Percentiles rank a stretch among this genome's conserved stretches.
Conservation (phyloP, 2,797 vertebrate species). For the Oreochromis mossambicus region DNA sequence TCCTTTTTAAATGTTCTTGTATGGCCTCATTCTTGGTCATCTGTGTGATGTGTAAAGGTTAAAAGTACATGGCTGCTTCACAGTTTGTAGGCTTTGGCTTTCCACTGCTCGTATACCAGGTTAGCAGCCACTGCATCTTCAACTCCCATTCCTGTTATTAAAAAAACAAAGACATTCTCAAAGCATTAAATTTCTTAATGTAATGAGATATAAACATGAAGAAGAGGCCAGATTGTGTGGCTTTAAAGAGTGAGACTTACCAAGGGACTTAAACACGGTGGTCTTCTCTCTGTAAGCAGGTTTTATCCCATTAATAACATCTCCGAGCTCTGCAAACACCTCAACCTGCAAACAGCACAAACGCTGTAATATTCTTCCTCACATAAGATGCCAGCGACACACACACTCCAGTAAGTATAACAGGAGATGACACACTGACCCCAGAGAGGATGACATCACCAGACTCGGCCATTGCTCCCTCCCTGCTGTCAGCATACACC, state of each 20-base stretch:
- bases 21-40: neutral
- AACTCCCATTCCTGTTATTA: constrained; percentile 85
- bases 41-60: neutral
- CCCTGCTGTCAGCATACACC: constrained; percentile 88
- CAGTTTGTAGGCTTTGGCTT: constrained; percentile 38
- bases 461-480: constrained; percentile 84
- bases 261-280: constrained; percentile 94
- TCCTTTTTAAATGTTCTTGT: neutral
- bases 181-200: neutral
- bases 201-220: neutral
- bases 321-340: constrained; percentile 92
- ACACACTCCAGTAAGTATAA: neutral
- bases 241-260: constrained; percentile 67
- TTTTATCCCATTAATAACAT: constrained; percentile 85
- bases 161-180: neutral
- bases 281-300: constrained; percentile 85
- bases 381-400: neutral
- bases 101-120: constrained; percentile 88
- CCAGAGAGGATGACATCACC: constrained; percentile 90
- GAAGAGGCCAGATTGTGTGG: neutral
- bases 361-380: neutral
- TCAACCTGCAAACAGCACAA: constrained; percentile 71
- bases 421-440: constrained; percentile 63
- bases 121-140: constrained; percentile 90
- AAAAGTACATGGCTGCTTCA: constrained; percentile 15